Percentiles rank a stretch among this genome's conserved stretches.
Conservation (phyloP, 2,888 invertebrate species). For the Hofmannophila pseudospretella region DNA sequence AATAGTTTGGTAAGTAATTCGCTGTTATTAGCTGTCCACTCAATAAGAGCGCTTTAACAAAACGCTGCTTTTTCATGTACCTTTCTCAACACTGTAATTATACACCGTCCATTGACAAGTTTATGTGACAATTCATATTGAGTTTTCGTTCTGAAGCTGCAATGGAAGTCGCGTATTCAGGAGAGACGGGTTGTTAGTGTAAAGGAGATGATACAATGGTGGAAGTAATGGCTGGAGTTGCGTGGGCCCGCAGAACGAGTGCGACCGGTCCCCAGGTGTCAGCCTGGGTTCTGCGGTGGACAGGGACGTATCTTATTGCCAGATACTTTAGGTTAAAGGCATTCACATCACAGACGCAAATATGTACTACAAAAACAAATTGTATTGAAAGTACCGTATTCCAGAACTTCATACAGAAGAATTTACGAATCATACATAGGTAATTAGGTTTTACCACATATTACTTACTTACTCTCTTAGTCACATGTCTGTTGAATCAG, state of each 20-base stretch:
- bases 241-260: slow-evolving; percentile 69
- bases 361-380: too few species aligned
- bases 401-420: too few species aligned
- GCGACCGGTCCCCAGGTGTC: slow-evolving; percentile 71
- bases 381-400: too few species aligned
- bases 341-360: too few species aligned
- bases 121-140: neutral
- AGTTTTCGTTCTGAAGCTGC: neutral
- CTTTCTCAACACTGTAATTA: slow-evolving; percentile 1
- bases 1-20: slow-evolving; percentile 58
- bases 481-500: too few species aligned
- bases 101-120: neutral
- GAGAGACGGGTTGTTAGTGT: slow-evolving; percentile 11
- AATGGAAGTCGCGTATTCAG: neutral
- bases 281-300: slow-evolving; percentile 24
- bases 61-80: slow-evolving; percentile 12
- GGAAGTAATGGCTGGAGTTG: slow-evolving; percentile 35
- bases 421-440: too few species aligned
- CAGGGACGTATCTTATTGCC: slow-evolving; percentile 42
- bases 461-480: too few species aligned
- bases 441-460: too few species aligned
- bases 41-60: slow-evolving; percentile 42
- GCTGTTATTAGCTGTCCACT: slow-evolving; percentile 49
- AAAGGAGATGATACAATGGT: slow-evolving; percentile 34
- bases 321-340: too few species aligned